Base-by-base conservation (phyloP, 2,113 vertebrate species). In the Cygnus buccinator region DNA sequence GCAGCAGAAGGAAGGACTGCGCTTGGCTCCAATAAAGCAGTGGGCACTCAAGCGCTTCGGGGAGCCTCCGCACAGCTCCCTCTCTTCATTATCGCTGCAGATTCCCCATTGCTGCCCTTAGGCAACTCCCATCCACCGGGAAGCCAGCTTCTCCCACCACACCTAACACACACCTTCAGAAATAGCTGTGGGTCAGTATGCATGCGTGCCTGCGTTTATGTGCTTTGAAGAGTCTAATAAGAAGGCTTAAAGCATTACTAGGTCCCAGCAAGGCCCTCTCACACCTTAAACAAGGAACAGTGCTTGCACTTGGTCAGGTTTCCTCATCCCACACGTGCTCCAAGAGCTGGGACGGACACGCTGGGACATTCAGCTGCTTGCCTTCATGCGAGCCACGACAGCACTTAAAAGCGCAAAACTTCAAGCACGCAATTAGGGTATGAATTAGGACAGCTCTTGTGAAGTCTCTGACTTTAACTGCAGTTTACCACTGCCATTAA, bases 101-200 rank as follows among this genome's bases (percentile, higher is more conserved):
- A 43, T 41, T 94, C 46, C 55, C 77, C 71, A 54, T 14, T 6
- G 5, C 33, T 93, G 44, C 91, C 50, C 58, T 86, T 71, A 87
- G 65, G 67, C 84, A 87, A 87, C 44, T 65, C 35, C 61, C 50
- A 9, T 58, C 52, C 59, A 59, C 54, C 70, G 84, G 75, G 55
- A 90, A 96, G 85, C 31, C 73, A 93, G 35, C 70, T 93, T 65
- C 82, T 80, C 54, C 77, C 84, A 43, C 62, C 82, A 67, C 77
- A 78, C 14, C 25, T 57, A 46, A 26, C 78, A 52, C 31, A 35
- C 33, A 63, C 63, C 78, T 89, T 95, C 74, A 86, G 65, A 87
- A 87, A 87, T 59, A 68, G 54, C 84, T 85, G n/a, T 58, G 74
- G 86, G 77, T 90, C 83, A 82, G 33, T 75, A 75, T 25, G 26